phyloP scores from a whole-genome alignment of 2,888 invertebrate genomes.

The Craniophora ligustri region DNA sequence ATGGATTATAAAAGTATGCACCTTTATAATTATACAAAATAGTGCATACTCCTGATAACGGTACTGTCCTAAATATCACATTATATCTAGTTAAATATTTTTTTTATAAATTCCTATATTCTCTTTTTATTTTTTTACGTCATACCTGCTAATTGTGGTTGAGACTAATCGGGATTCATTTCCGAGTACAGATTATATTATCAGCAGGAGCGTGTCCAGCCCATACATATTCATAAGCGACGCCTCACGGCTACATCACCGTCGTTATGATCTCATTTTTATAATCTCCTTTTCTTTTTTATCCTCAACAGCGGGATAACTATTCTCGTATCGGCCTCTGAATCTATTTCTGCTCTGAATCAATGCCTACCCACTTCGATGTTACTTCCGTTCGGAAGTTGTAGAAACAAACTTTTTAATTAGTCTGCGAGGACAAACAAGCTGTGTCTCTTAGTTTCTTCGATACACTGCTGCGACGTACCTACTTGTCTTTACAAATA shows the following conservation, averaged over 20 bases:
- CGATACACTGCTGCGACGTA: constrained; percentile 68
- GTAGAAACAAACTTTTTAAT: constrained; percentile 87
- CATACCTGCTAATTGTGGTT: constrained; percentile 75
- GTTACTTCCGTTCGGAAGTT: constrained; percentile 78
- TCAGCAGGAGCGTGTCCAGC: constrained; percentile 78
- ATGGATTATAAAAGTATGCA: not conserved
- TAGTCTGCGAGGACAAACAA: constrained; percentile 87
- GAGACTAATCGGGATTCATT: constrained; percentile 80
- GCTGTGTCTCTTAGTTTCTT: constrained; percentile 80
- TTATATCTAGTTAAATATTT: not conserved
- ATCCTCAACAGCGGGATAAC: constrained; percentile 13
- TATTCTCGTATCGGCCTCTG: constrained; percentile 59
- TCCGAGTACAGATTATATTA: constrained; percentile 85
- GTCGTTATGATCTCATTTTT: constrained; percentile 63
- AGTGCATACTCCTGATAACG: too few species aligned
- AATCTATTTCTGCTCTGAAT: constrained; percentile 77
- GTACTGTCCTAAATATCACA: too few species aligned
- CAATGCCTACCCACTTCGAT: constrained; percentile 74
- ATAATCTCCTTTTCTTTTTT: constrained; percentile 31
- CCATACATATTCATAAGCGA: constrained; percentile 84
- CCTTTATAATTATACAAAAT: too few species aligned
- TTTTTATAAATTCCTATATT: constrained; percentile 5
- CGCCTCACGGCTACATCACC: constrained; percentile 68
- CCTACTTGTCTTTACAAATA: constrained; percentile 67
- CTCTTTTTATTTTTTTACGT: constrained; percentile 56